Conservation (phyloP, 2,888 invertebrate genomes). For the Nebria salina region DNA sequence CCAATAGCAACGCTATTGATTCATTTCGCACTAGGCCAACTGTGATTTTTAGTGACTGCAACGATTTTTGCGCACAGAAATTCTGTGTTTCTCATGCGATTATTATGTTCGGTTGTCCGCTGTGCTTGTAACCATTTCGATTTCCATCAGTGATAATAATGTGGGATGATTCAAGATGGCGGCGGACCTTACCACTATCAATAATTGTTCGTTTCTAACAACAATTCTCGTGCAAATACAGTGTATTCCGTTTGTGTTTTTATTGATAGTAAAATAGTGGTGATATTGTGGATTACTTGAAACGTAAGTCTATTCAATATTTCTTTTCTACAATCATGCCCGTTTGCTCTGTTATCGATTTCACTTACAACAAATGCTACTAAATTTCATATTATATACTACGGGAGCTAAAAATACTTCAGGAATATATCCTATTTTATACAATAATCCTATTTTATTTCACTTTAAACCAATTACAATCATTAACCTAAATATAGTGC, state of each 20-base stretch:
- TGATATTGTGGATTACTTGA: neutral
- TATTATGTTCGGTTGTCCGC: neutral
- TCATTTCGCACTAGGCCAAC: no score
- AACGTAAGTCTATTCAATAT: neutral
- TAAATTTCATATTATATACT: neutral
- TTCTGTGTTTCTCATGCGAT: neutral
- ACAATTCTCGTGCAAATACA: conserved; percentile 10
- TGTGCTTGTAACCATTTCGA: neutral
- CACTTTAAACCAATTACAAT: no score
- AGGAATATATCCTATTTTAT: no score
- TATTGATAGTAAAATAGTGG: neutral
- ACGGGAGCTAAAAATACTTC: neutral
- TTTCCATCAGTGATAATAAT: conserved; percentile 16
- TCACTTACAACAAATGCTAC: neutral
- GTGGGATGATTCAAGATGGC: conserved; percentile 36
- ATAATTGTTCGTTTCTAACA: conserved; percentile 25
- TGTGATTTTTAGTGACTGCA: neutral
- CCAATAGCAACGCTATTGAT: no score
- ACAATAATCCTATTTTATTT: no score
- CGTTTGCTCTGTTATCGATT: neutral
- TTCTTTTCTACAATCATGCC: neutral
- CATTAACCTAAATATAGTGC: no score
- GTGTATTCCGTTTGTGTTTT: conserved; percentile 28
- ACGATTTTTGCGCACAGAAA: neutral
- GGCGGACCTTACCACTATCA: conserved; percentile 27